A percentile compares a stretch with the other conserved stretches of the same genome.
Evolutionary conservation across 2,888 invertebrate species (phyloP).

Genomic region (Athripsodes cinereus): DNA sequence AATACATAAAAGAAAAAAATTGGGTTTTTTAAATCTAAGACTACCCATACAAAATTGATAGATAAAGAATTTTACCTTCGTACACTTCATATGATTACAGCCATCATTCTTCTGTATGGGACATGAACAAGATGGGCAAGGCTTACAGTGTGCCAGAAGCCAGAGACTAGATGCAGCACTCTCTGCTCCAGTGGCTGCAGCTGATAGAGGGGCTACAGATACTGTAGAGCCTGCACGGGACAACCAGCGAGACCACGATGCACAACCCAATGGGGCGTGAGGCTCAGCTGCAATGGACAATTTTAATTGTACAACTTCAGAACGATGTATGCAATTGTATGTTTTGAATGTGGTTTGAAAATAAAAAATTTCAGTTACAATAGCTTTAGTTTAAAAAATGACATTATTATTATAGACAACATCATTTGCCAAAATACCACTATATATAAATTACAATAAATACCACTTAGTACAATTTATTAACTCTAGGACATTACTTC

Average conservation of each 20-base stretch:
- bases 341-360: too few species aligned
- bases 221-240: conserved; percentile 50
- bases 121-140: conserved; percentile 64
- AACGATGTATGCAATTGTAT: too few species aligned
- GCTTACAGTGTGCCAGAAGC: conserved; percentile 64
- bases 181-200: conserved; percentile 50
- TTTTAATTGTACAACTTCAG: neutral
- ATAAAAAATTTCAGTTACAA: too few species aligned
- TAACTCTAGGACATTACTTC: neutral
- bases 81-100: conserved; percentile 69
- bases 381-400: too few species aligned
- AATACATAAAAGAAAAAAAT: neutral
- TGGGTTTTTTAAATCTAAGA: neutral
- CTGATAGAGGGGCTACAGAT: conserved; percentile 53
- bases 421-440: too few species aligned
- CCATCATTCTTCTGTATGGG: conserved; percentile 68
- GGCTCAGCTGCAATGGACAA: conserved; percentile 43
- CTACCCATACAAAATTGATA: neutral
- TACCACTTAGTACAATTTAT: too few species aligned
- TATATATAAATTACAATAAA: too few species aligned
- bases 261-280: conserved; percentile 62
- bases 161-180: conserved; percentile 60
- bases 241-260: conserved; percentile 57
- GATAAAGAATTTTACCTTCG: too few species aligned
- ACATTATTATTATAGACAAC: too few species aligned